Evolutionary conservation across 2,888 invertebrate species (phyloP), one percentile per base, ranked within the genome.

Genomic region (Julus scandinavius): DNA sequence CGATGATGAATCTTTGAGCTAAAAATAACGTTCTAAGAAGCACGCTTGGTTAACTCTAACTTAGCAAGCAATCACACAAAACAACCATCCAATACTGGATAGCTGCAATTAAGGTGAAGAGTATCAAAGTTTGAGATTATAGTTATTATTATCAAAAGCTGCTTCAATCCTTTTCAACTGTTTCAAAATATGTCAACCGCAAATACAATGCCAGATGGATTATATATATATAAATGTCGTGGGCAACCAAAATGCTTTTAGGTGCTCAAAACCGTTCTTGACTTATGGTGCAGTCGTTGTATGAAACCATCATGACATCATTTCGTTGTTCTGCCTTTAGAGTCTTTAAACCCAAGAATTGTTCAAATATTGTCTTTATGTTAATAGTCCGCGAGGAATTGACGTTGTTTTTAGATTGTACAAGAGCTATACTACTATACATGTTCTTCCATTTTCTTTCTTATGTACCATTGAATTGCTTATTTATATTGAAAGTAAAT

Each of bases 1-100:
- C 63, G n/a, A 63, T 63, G 63, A 63, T 63, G 63, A 63, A 63
- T 63, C 63, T 63, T 63, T 17, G n/a, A 63, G 63, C 63, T n/a
- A 63, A 63, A 63, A 63, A 63, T 63, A 63, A n/a, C 9, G 2
- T n/a, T n/a, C n/a, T n/a, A 3, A 63, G n/a, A 17, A 20, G 20
- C 63, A 63, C 17, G 63, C 63, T 17, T n/a, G 63, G 63, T 63
- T 63, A 63, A 63, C 17, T n/a, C 63, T n/a, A n/a, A 17, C 15
- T 63, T 63, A 63, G 17, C 63, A n/a, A n/a, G 63, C 63, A 63
- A 63, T 63, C 63, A 63, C 63, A 63, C n/a, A 63, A 20, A n/a
- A n/a, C 63, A 63, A 5, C n/a, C n/a, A n/a, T 17, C n/a, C 63
- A 63, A 63, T 63, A n/a, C 17, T 15, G 63, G 17, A 63, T 63